Evolutionary conservation across 2,888 invertebrate genomes (phyloP).

Genomic region (Sclerodermus sp.): DNA sequence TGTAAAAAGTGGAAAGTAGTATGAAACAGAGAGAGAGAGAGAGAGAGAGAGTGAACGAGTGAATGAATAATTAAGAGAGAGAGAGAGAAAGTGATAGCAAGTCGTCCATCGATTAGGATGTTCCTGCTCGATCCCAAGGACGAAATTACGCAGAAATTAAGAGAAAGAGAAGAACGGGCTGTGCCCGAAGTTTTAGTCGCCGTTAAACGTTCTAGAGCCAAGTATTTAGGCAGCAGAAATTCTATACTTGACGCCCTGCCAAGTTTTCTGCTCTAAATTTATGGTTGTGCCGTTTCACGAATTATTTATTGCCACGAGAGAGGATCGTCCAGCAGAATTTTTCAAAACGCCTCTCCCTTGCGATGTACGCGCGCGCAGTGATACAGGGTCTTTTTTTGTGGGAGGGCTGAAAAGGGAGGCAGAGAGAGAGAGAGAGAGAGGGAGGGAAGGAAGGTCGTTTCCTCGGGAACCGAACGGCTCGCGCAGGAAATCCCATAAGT

Average conservation of each 20-base stretch:
- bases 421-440: conserved; percentile 3
- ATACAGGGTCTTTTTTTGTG: too few relatives aligned
- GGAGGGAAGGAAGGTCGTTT: conserved; percentile 10
- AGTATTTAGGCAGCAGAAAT: conserved; percentile 4
- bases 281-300: too few relatives aligned
- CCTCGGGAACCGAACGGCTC: not conserved
- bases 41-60: too few relatives aligned
- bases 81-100: conserved; percentile 9
- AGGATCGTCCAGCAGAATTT: conserved; percentile 3
- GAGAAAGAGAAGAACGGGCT: conserved; percentile 7
- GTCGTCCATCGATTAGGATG: too few relatives aligned
- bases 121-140: too few relatives aligned
- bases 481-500: not conserved
- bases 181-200: conserved; percentile 7
- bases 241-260: not conserved
- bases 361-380: too few relatives aligned
- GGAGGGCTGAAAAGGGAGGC: too few relatives aligned
- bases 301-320: conserved; percentile 18
- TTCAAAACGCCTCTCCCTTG: too few relatives aligned
- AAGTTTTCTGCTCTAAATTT: conserved; percentile 3
- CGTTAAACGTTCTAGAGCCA: not conserved
- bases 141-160: conserved; percentile 8
- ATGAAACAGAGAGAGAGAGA: too few relatives aligned
- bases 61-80: conserved; percentile 11
- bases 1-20: too few relatives aligned